phyloP scores from a whole-genome alignment of 2,113 vertebrate genomes.

The Daphoenositta chrysoptera region DNA sequence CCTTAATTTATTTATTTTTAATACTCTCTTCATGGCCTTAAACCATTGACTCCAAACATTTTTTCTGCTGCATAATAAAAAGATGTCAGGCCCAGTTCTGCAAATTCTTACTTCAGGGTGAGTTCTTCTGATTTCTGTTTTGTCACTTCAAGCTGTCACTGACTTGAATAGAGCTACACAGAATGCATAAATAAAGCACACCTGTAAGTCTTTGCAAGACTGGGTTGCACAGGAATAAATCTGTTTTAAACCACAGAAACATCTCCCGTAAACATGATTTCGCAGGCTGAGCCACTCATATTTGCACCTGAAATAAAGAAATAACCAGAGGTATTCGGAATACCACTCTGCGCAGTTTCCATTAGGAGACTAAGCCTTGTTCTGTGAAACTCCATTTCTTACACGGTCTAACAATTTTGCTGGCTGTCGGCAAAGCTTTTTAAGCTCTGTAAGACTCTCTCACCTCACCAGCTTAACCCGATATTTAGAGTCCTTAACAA shows the following conservation, averaged over 20 bases:
- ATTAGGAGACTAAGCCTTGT: not conserved
- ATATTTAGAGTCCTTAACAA: constrained; percentile 28
- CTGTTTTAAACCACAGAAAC: not conserved
- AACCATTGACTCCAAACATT: not conserved
- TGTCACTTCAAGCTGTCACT: not conserved
- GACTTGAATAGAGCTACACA: not conserved
- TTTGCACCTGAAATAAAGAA: not conserved
- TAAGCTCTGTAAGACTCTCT: not conserved
- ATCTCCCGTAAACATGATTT: not conserved
- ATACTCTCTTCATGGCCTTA: not conserved
- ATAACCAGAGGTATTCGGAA: not conserved
- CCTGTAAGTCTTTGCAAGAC: not conserved
- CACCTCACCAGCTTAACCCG: not conserved
- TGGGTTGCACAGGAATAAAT: not conserved
- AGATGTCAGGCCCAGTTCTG: not conserved
- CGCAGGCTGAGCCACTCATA: not conserved
- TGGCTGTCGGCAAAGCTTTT: not conserved
- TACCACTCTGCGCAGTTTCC: not conserved
- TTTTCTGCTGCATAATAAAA: not conserved
- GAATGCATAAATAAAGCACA: not conserved
- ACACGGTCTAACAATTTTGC: not conserved
- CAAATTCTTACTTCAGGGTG: not conserved
- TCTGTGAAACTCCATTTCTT: not conserved
- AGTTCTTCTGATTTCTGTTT: not conserved
- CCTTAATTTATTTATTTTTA: not conserved